Evolutionary conservation across 2,797 vertebrate genomes (phyloP).

Genomic region (Lepus townsendii): DNA sequence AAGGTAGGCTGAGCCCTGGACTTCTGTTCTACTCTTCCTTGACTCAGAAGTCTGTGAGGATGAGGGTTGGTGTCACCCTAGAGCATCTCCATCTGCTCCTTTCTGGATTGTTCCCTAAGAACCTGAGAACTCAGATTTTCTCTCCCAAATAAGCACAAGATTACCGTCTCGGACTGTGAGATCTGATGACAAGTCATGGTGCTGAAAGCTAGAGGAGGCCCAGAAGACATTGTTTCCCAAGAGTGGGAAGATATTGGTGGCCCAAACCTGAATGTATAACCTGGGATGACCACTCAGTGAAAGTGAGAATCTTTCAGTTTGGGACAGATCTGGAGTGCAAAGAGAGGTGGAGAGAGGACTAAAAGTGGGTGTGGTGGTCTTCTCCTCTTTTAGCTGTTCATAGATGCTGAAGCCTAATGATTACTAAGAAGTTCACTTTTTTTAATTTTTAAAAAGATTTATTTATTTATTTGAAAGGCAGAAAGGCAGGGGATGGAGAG

Average conservation of each 20-base stretch:
- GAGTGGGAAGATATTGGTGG: background rate
- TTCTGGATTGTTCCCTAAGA: background rate
- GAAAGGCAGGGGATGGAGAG: too few species aligned
- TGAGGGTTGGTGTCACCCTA: background rate
- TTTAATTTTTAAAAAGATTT: too few species aligned
- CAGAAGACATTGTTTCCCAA: background rate
- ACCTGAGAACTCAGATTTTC: background rate
- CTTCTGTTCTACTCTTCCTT: background rate
- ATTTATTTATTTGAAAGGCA: too few species aligned
- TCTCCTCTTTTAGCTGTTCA: background rate
- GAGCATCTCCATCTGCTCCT: background rate
- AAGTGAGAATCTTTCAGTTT: background rate
- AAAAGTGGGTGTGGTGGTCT: background rate
- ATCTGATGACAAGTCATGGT: background rate
- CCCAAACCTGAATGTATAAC: background rate
- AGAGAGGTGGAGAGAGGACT: too few species aligned
- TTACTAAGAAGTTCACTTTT: background rate
- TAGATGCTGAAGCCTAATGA: background rate
- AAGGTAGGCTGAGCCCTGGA: background rate
- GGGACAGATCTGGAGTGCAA: background rate
- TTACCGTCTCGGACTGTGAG: background rate
- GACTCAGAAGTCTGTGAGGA: background rate
- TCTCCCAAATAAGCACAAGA: background rate
- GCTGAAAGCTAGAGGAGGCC: background rate
- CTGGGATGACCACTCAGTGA: background rate